A percentile compares a stretch with the other conserved stretches of the same genome.
These are phyloP conservation scores for Hyles euphorbiae DNA, from an alignment of 1,140 invertebrate genomes.

Conservation along the genomic window DNA sequence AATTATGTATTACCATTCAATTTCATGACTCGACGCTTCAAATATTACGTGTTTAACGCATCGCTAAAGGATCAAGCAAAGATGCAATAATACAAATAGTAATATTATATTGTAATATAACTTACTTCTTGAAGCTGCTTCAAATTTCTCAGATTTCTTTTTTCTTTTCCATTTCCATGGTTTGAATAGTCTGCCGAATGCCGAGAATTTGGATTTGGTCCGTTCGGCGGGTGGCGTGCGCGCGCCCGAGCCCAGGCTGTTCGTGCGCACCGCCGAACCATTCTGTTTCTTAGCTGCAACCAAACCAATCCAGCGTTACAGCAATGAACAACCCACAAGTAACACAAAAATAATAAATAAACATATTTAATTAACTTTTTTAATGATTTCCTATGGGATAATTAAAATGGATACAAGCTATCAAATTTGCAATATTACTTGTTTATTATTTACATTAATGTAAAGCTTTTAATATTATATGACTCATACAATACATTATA, in stretches of 20 bases:
- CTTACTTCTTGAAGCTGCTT: conserved; percentile 96
- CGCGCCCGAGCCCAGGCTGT: conserved; percentile 88
- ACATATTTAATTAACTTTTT: neutral
- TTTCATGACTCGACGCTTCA: no score
- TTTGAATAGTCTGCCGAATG: conserved; percentile 95
- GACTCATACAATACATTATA: no score
- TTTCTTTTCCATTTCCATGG: conserved; percentile 99
- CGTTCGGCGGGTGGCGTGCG: conserved; percentile 85
- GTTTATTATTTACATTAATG: no score
- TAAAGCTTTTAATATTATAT: no score
- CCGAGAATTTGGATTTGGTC: conserved; percentile 94
- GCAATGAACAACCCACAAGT: conserved; percentile 13
- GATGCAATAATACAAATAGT: neutral
- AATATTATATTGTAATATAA: conserved; percentile 13
- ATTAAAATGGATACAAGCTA: no score
- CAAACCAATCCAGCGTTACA: conserved; percentile 36
- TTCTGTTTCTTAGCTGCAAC: conserved; percentile 95
- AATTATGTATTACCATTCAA: no score
- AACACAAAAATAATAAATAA: conserved; percentile 3
- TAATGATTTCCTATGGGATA: no score
- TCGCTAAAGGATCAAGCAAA: neutral
- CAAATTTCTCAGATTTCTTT: conserved; percentile 98
- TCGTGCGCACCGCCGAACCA: conserved; percentile 90
- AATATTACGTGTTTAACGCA: no score
- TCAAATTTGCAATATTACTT: no score